These are phyloP conservation scores for Brotula barbata DNA, from an alignment of 2,797 vertebrate genomes.

Conservation along the genomic window DNA sequence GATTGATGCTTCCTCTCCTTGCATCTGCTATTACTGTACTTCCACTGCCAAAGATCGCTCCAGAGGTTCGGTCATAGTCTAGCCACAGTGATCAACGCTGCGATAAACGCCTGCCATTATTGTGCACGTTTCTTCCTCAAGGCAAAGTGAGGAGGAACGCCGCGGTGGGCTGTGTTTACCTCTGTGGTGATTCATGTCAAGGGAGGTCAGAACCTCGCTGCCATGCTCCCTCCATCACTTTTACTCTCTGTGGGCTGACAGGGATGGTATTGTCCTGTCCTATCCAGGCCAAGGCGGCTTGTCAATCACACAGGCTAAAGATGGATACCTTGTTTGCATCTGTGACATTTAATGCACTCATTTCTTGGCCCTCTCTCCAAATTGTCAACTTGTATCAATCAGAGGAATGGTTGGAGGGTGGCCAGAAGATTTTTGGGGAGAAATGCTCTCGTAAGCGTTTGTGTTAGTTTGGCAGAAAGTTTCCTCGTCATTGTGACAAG, in stretches of 20 bases:
- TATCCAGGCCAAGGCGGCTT: background rate
- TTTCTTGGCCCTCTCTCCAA: slow-evolving; percentile 14
- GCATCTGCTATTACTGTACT: slow-evolving; percentile 67
- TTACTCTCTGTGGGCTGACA: slow-evolving; percentile 32
- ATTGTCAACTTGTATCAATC: too few species aligned
- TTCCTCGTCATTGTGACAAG: slow-evolving; percentile 14
- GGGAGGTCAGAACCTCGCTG: slow-evolving; percentile 44
- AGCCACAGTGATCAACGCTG: slow-evolving; percentile 21
- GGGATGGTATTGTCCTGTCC: slow-evolving; percentile 32
- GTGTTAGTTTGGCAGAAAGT: background rate
- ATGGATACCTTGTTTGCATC: slow-evolving; percentile 31
- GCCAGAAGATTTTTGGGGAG: too few species aligned
- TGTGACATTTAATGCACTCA: slow-evolving; percentile 17
- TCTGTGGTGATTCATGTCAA: slow-evolving; percentile 39
- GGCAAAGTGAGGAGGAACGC: background rate
- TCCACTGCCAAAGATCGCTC: slow-evolving; percentile 51
- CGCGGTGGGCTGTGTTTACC: slow-evolving; percentile 16
- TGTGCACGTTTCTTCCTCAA: slow-evolving; percentile 11
- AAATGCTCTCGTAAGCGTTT: too few species aligned
- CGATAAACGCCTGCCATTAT: slow-evolving; percentile 37
- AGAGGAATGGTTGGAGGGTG: too few species aligned
- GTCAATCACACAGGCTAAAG: slow-evolving; percentile 30
- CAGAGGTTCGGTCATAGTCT: slow-evolving; percentile 50
- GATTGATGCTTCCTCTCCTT: slow-evolving; percentile 72
- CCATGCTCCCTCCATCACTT: slow-evolving; percentile 51